Percentiles rank a stretch among this genome's conserved stretches.
Evolutionary conservation across 1,140 invertebrate species (phyloP).

Genomic region (Eulimnadia texana): DNA sequence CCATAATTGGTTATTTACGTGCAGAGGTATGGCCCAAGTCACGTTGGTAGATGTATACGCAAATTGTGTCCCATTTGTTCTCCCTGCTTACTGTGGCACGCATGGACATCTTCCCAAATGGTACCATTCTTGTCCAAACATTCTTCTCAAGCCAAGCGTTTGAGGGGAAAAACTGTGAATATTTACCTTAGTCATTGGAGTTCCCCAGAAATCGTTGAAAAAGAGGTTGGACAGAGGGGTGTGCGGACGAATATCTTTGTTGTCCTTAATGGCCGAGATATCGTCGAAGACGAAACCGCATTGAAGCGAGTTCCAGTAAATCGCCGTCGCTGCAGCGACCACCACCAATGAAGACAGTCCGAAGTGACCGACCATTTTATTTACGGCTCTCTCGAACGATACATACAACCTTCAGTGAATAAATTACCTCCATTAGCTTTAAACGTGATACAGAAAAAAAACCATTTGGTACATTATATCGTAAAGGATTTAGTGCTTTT

Average conservation of each 20-base stretch:
- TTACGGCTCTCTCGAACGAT: not conserved
- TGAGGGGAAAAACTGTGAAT: not conserved
- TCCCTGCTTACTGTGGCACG: not conserved
- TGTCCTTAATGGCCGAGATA: constrained; percentile 90
- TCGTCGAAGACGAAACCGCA: constrained; percentile 79
- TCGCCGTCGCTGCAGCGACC: constrained; percentile 19
- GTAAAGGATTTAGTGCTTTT: no score
- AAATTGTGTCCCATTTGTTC: not conserved
- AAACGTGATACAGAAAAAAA: no score
- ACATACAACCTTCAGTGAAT: not conserved
- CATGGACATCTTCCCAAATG: not conserved
- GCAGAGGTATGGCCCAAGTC: not conserved
- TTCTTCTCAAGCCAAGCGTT: not conserved
- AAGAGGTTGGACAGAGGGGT: constrained; percentile 81
- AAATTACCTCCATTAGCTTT: no score
- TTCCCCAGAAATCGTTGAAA: constrained; percentile 96
- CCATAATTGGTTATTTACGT: not conserved
- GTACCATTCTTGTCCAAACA: not conserved
- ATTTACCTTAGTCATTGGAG: constrained; percentile 85
- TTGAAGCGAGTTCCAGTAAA: constrained; percentile 34
- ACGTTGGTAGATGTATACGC: no score
- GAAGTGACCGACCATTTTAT: not conserved
- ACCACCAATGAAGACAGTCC: constrained; percentile 15
- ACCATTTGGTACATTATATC: no score
- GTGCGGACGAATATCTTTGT: constrained; percentile 77